phyloP scores from a whole-genome alignment of 2,888 invertebrate genomes.

The Punctoribates punctum region DNA sequence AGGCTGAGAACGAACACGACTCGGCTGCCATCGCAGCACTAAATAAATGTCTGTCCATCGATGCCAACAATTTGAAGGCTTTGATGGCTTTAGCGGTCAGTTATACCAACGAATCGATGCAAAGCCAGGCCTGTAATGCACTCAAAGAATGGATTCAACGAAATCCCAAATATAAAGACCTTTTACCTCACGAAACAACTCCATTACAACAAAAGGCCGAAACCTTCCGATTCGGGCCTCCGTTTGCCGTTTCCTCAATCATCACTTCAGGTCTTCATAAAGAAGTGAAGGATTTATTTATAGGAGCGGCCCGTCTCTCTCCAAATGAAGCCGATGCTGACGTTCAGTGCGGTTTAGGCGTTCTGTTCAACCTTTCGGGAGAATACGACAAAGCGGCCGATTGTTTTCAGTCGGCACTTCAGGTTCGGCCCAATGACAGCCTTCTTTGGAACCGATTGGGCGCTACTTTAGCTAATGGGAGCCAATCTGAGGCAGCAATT shows the following conservation, averaged over 20 bases:
- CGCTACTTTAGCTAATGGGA: conserved; percentile 93
- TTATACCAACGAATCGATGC: conserved; percentile 92
- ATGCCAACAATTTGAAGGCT: conserved; percentile 74
- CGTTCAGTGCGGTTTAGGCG: conserved; percentile 88
- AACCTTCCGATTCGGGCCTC: neutral
- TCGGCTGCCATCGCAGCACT: conserved; percentile 86
- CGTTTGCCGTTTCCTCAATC: neutral
- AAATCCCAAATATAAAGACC: conserved; percentile 75
- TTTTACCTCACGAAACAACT: conserved; percentile 57
- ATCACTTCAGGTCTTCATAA: conserved; percentile 57
- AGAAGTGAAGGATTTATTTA: conserved; percentile 68
- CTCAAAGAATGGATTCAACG: conserved; percentile 64
- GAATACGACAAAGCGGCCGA: conserved; percentile 96
- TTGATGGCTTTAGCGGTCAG: conserved; percentile 87
- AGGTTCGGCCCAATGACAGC: conserved; percentile 77
- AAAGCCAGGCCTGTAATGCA: conserved; percentile 79
- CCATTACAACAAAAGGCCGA: neutral
- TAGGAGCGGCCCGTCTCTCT: conserved; percentile 68
- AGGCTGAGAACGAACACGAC: conserved; percentile 98
- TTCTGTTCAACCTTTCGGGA: conserved; percentile 86
- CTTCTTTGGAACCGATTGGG: conserved; percentile 95
- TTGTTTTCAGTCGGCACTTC: conserved; percentile 86
- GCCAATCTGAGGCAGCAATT: conserved; percentile 89
- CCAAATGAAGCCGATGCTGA: conserved; percentile 70
- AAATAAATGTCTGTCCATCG: conserved; percentile 71